Evolutionary conservation across 2,113 vertebrate genomes (phyloP).

Genomic region (Typhlomys cinereus): DNA sequence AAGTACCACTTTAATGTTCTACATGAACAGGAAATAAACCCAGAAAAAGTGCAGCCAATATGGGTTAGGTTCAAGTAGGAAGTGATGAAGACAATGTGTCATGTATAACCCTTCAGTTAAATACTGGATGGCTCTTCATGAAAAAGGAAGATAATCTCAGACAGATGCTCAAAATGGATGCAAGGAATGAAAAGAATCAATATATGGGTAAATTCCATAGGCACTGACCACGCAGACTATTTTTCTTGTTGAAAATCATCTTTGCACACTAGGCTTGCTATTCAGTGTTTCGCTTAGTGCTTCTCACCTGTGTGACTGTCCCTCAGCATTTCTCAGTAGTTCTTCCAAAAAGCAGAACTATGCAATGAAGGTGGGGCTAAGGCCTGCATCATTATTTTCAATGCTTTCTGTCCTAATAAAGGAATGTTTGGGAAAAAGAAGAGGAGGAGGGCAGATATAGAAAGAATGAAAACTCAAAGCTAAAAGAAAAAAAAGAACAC

Average conservation of each 20-base stretch:
- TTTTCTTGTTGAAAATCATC: neutral
- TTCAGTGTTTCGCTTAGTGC: neutral
- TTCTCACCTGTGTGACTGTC: neutral
- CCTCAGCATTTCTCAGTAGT: neutral
- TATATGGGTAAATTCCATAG: neutral
- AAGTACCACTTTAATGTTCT: neutral
- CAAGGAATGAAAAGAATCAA: neutral
- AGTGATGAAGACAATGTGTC: neutral
- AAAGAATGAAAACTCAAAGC: neutral
- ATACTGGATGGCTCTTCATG: neutral
- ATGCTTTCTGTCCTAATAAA: neutral
- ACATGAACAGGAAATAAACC: neutral
- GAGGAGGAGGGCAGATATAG: neutral
- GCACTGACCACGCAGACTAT: neutral
- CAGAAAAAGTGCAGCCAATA: no score
- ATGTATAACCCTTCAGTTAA: neutral
- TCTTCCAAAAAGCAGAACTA: neutral
- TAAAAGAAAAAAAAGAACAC: neutral
- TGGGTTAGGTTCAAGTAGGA: neutral
- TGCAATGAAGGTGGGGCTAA: neutral
- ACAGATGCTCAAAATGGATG: neutral
- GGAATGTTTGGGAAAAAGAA: neutral
- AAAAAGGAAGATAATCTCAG: neutral
- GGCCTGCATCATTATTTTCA: neutral
- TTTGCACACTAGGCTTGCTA: neutral